Evolutionary conservation across 2,888 invertebrate genomes (phyloP).

Genomic region (Leistus spinibarbis): DNA sequence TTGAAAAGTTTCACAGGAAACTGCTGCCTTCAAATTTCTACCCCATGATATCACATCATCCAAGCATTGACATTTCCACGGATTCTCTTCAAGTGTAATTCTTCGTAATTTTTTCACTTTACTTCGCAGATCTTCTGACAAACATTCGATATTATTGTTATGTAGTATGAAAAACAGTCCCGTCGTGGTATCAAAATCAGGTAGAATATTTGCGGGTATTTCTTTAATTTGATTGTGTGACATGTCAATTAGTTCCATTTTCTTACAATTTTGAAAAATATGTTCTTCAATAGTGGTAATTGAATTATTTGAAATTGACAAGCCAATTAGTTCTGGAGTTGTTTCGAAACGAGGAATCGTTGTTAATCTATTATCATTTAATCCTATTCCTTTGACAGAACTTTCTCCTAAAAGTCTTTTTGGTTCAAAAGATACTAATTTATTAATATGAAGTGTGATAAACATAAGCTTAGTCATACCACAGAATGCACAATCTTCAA

Average conservation of each 20-base stretch:
- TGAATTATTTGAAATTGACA: conserved; percentile 13
- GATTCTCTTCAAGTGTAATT: conserved; percentile 16
- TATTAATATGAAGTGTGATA: background rate
- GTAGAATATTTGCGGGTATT: conserved; percentile 14
- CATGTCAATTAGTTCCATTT: conserved; percentile 6
- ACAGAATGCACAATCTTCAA: conserved; percentile 16
- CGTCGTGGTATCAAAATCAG: background rate
- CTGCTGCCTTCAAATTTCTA: background rate
- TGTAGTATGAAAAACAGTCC: conserved; percentile 1
- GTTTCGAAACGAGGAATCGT: background rate
- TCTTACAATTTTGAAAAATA: background rate
- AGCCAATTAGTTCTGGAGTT: background rate
- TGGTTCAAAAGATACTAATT: conserved; percentile 13
- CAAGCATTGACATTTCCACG: conserved; percentile 23
- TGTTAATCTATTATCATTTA: conserved; percentile 9
- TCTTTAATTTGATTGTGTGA: conserved; percentile 12
- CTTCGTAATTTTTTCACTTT: conserved; percentile 15
- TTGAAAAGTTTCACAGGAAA: background rate
- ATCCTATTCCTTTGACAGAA: background rate
- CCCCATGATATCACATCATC: conserved; percentile 22
- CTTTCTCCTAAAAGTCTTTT: background rate
- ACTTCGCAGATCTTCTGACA: background rate
- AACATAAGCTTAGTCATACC: background rate
- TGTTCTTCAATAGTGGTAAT: conserved; percentile 10
- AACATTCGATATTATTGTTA: conserved; percentile 14